Evolutionary conservation across 2,113 vertebrate genomes (phyloP), one percentile per base, ranked within the genome.

Genomic region (Cyprinodon variegatus): DNA sequence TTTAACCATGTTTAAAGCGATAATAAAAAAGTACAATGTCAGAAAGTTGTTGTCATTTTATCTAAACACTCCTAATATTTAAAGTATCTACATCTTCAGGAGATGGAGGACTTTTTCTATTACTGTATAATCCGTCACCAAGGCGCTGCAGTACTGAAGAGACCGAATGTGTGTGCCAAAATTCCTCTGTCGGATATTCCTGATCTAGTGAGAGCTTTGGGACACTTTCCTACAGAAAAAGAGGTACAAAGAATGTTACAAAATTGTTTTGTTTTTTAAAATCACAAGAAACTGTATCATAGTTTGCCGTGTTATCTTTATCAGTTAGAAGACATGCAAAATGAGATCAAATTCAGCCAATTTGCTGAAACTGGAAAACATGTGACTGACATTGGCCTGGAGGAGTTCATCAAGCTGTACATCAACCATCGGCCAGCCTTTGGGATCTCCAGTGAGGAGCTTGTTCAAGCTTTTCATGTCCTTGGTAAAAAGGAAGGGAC

Each of bases 61-160:
- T 53, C 3, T 2, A 68, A 2, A 22, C 11, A 6, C 53, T 68
- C 3, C 76, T 20, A 66, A 1, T 67, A 40, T 39, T 69, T 0
- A 59, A 9, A 39, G 14, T 4, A 3, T 45, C 37, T 87, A 90
- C 63, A 61, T 84, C 64, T 79, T 29, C 12, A 99, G 98, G 96
- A 97, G 70, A 94, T 98, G 80, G 95, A 99, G 73, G 95, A 98
- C 72, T 96, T 96, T 84, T 99, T 99, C 91, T 98, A 96, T 87
- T 97, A 96, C 1, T 95, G 94, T 10, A 96, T 97, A 94, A 79
- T 99, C 70, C 89, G 77, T 63, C 90, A 91, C 63, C 96, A 97
- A 72, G 94, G 94, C 3, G 89, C 94, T 0, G 77, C 95, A 46
- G 93, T 93, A 0, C 95, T 95, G 94, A 93, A 96, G 88, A 91